These are phyloP conservation scores for Drosophila barbarae DNA, from an alignment of 2,888 invertebrate genomes.

Conservation along the genomic window DNA sequence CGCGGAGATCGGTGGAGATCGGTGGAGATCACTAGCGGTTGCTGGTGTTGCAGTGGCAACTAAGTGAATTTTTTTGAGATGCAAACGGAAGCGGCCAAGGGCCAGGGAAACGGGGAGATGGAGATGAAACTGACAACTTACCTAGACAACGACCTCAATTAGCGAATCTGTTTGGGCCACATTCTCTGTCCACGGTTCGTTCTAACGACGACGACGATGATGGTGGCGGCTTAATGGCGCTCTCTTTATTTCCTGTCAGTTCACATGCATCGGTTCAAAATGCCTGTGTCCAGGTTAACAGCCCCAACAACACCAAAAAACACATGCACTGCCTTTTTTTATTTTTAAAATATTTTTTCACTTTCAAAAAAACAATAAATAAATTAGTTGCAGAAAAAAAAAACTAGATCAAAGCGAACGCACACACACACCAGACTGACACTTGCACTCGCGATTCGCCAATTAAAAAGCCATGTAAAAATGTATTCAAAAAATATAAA, in stretches of 20 bases:
- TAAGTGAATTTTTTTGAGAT: slow-evolving; percentile 56
- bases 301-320: slow-evolving; percentile 2
- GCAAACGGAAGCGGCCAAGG: slow-evolving; percentile 53
- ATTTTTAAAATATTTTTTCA: slow-evolving; percentile 41
- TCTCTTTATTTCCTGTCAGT: slow-evolving; percentile 65
- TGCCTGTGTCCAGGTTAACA: slow-evolving; percentile 29
- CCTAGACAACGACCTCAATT: slow-evolving; percentile 69
- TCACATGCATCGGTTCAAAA: slow-evolving; percentile 54
- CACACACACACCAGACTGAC: slow-evolving; percentile 15
- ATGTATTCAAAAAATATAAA: slow-evolving; percentile 58
- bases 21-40: slow-evolving; percentile 2
- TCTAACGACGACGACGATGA: slow-evolving; percentile 41
- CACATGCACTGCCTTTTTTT: slow-evolving; percentile 17
- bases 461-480: slow-evolving; percentile 58
- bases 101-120: neutral
- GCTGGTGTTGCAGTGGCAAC: slow-evolving; percentile 15
- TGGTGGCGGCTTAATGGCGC: slow-evolving; percentile 61
- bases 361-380: slow-evolving; percentile 35
- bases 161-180: slow-evolving; percentile 55
- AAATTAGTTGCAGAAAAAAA: neutral
- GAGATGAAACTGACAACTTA: slow-evolving; percentile 51
- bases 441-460: slow-evolving; percentile 47
- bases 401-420: slow-evolving; percentile 23
- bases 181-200: slow-evolving; percentile 54
- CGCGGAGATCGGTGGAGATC: slow-evolving; percentile 17